phyloP scores from a whole-genome alignment of 2,797 vertebrate genomes.

The Anabacerthia variegaticeps region DNA sequence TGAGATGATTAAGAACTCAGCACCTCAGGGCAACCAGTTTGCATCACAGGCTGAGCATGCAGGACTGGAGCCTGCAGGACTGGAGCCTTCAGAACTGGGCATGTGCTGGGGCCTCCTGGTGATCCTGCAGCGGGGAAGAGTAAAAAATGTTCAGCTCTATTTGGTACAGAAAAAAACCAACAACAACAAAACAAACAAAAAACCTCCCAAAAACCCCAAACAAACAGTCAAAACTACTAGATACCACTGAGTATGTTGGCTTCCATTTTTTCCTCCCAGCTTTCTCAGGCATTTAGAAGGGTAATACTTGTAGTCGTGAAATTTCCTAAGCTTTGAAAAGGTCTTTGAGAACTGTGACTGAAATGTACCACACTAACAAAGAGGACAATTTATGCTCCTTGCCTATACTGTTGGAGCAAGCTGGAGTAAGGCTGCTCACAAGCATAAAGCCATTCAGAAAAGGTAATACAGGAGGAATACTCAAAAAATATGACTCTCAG shows the following conservation, averaged over 20 bases:
- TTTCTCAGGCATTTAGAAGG: background rate
- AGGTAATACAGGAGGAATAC: background rate
- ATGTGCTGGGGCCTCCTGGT: background rate
- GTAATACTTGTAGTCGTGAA: background rate
- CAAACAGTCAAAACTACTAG: background rate
- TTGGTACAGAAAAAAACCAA: background rate
- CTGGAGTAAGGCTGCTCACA: background rate
- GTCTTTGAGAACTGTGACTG: background rate
- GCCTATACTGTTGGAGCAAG: background rate
- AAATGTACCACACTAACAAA: background rate
- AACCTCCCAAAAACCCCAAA: background rate
- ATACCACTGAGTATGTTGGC: background rate
- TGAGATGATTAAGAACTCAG: background rate
- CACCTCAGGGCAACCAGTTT: background rate
- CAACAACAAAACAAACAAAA: background rate
- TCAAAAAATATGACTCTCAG: background rate
- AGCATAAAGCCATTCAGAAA: background rate
- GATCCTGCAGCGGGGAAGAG: background rate
- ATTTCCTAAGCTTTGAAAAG: background rate
- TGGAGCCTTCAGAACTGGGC: background rate
- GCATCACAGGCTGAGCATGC: fast-evolving
- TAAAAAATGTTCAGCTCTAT: background rate
- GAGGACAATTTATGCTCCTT: background rate
- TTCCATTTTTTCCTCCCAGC: background rate
- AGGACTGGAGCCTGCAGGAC: background rate